phyloP scores from a whole-genome alignment of 2,797 vertebrate genomes.

The Sus cebifrons region DNA sequence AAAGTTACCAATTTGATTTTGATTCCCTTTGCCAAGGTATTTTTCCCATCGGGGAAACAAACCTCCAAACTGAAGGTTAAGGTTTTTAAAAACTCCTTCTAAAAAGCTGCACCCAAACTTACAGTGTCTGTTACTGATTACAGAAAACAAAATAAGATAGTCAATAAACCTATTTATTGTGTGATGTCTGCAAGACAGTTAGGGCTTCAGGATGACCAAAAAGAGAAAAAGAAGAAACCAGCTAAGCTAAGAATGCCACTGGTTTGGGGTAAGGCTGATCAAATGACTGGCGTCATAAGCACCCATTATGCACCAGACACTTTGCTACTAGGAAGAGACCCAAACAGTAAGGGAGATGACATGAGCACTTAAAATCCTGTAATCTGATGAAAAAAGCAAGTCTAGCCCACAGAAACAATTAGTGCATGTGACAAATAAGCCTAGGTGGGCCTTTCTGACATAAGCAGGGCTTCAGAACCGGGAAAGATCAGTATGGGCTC shows the following conservation, averaged over 20 bases:
- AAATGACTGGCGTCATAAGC: neutral
- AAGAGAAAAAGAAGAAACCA: neutral
- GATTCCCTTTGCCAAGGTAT: neutral
- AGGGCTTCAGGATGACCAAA: neutral
- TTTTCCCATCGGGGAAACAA: neutral
- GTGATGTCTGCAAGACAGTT: neutral
- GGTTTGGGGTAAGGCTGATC: neutral
- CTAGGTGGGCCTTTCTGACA: neutral
- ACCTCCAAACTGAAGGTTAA: constrained; percentile 11
- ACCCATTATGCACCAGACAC: neutral
- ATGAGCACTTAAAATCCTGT: neutral
- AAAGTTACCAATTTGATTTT: constrained; percentile 22
- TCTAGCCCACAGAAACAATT: neutral
- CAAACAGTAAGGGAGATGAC: neutral
- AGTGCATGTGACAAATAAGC: neutral
- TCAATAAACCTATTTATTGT: neutral
- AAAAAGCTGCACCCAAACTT: constrained; percentile 39
- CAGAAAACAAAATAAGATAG: constrained; percentile 24
- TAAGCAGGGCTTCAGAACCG: neutral
- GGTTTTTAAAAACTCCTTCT: neutral
- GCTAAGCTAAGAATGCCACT: neutral
- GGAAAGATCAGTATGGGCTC: neutral
- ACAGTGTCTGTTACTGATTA: neutral
- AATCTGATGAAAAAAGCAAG: neutral
- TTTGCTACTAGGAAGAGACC: neutral